phyloP scores from a whole-genome alignment of 2,113 vertebrate genomes.

The Colistium nudipinnis region DNA sequence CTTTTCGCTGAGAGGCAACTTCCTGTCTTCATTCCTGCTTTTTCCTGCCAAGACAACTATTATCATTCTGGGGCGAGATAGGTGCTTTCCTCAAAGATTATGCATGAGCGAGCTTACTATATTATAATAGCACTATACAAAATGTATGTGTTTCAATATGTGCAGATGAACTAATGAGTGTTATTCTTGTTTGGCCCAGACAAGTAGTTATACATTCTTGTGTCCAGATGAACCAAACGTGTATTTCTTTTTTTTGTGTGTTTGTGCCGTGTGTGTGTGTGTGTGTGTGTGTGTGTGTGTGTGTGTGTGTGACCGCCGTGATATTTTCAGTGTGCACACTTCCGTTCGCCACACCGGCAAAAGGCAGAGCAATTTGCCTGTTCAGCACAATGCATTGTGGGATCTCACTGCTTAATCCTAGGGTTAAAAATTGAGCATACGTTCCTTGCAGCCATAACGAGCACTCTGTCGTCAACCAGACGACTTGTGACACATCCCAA shows the following conservation, averaged over 20 bases:
- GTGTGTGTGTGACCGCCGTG: neutral
- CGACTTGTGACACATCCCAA: conserved; percentile 55
- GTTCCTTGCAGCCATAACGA: conserved; percentile 47
- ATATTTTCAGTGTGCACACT: conserved; percentile 31
- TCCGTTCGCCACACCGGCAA: conserved; percentile 24
- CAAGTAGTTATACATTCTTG: neutral
- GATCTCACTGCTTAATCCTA: conserved; percentile 53
- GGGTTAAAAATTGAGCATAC: conserved; percentile 47
- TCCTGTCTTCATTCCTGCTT: conserved; percentile 44
- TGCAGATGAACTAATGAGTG: neutral
- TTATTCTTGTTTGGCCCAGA: neutral
- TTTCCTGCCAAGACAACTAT: conserved; percentile 51
- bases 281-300: neutral
- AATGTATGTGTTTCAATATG: no score
- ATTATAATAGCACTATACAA: conserved; percentile 5
- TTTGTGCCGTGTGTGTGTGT: neutral
- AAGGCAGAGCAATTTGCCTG: conserved; percentile 26
- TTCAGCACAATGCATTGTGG: conserved; percentile 67
- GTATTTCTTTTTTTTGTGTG: neutral
- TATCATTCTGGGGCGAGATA: conserved; percentile 22
- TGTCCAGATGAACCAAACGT: neutral
- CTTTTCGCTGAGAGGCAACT: conserved; percentile 54
- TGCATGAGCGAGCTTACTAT: neutral
- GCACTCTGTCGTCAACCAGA: conserved; percentile 36
- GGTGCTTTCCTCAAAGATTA: conserved; percentile 39